phyloP scores from a whole-genome alignment of 2,888 invertebrate species.

The Folsomia candida region DNA sequence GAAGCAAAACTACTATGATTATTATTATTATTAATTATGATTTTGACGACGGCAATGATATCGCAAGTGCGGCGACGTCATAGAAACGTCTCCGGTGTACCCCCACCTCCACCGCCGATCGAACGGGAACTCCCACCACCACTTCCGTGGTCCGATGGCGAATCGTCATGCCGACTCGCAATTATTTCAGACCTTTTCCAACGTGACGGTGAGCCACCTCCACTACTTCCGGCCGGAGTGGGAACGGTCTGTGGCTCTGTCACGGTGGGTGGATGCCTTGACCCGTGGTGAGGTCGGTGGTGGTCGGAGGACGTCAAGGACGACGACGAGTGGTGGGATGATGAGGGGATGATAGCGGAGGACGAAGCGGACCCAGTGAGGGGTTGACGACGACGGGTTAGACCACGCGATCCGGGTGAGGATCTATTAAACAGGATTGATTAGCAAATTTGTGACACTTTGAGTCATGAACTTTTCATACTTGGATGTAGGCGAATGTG shows the following conservation, averaged over 20 bases:
- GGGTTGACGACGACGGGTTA: background rate
- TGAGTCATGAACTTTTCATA: no score
- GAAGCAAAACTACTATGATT: no score
- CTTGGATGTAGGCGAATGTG: no score
- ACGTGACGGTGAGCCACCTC: slow-evolving; percentile 57
- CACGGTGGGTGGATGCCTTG: background rate
- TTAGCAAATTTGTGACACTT: no score
- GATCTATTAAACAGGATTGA: no score
- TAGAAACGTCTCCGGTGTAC: background rate
- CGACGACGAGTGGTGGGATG: background rate
- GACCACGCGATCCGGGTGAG: no score
- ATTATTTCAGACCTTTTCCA: slow-evolving; percentile 80
- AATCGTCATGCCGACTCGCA: slow-evolving; percentile 63
- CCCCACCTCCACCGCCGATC: no score
- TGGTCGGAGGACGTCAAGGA: background rate
- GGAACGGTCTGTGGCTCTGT: background rate
- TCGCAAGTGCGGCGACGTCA: no score
- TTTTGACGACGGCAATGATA: no score
- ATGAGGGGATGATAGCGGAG: background rate
- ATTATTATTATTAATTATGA: no score
- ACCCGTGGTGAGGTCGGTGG: background rate
- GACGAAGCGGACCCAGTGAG: background rate
- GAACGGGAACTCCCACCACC: background rate
- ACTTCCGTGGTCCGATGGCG: slow-evolving; percentile 24
- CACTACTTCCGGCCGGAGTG: slow-evolving; percentile 30